These are phyloP conservation scores for Metalampra italica DNA, from an alignment of 2,888 invertebrate species.

Conservation along the genomic window DNA sequence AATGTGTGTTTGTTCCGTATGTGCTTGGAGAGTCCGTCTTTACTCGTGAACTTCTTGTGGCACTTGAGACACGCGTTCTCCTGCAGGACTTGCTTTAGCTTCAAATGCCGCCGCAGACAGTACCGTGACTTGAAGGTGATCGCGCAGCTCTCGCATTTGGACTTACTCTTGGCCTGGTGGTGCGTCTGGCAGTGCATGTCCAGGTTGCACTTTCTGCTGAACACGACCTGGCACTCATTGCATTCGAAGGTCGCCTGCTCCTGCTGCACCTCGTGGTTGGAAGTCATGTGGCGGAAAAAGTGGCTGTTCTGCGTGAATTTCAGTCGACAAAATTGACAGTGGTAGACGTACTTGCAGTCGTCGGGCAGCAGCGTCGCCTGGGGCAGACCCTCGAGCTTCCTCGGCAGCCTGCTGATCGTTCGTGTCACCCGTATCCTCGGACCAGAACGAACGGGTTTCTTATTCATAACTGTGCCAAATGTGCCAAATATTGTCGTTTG, in stretches of 20 bases:
- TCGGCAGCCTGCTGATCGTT: constrained; percentile 34
- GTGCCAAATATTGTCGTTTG: background rate
- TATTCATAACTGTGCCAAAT: constrained; percentile 53
- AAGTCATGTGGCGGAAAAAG: constrained; percentile 68
- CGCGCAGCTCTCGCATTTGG: constrained; percentile 60
- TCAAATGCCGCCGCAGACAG: constrained; percentile 61
- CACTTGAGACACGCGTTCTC: constrained; percentile 65
- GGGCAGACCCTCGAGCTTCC: constrained; percentile 39
- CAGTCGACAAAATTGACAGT: constrained; percentile 61
- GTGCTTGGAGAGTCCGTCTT: constrained; percentile 56
- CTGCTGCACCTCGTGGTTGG: constrained; percentile 62
- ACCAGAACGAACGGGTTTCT: constrained; percentile 55
- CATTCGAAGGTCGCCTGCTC: constrained; percentile 58
- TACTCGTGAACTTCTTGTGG: constrained; percentile 59
- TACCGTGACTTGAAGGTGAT: constrained; percentile 68
- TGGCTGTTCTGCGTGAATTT: constrained; percentile 69
- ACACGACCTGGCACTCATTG: constrained; percentile 63
- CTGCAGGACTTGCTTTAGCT: constrained; percentile 54
- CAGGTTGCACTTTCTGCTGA: constrained; percentile 52
- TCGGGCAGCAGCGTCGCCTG: constrained; percentile 22
- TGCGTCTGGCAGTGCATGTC: constrained; percentile 61
- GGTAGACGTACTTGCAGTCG: constrained; percentile 53
- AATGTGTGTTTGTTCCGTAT: constrained; percentile 57
- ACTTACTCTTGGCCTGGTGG: constrained; percentile 58
- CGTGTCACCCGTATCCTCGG: constrained; percentile 63